Percentiles rank a stretch among this genome's conserved stretches.
Conservation (phyloP, 1,140 invertebrate species). For the Bombus waltoni region DNA sequence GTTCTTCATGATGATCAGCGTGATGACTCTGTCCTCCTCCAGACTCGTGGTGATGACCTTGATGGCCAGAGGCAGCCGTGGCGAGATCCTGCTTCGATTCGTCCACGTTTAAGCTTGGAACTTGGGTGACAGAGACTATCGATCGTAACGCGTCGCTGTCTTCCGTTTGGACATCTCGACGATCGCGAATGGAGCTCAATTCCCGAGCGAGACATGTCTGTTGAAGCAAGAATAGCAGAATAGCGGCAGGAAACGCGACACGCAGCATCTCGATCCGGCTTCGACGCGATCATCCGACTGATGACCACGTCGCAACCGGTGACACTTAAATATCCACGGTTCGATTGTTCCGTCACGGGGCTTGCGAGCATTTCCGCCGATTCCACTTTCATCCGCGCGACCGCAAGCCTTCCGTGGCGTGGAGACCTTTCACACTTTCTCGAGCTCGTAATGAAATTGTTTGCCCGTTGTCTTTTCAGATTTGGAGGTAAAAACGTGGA, state of each 20-base stretch:
- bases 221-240: slow-evolving; percentile 19
- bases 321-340: slow-evolving; percentile 67
- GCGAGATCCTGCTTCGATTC: slow-evolving; percentile 27
- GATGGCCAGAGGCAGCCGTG: slow-evolving; percentile 70
- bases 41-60: slow-evolving; percentile 84
- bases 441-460: slow-evolving; percentile 39
- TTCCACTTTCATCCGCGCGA: slow-evolving; percentile 60
- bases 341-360: slow-evolving; percentile 47
- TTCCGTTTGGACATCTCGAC: slow-evolving; percentile 11
- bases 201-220: slow-evolving; percentile 38
- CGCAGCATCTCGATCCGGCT: slow-evolving; percentile 52
- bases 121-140: not conserved
- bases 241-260: not conserved
- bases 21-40: slow-evolving; percentile 87
- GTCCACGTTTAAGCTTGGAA: not conserved
- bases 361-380: slow-evolving; percentile 41
- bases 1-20: slow-evolving; percentile 85
- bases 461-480: slow-evolving; percentile 4
- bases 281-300: slow-evolving; percentile 54
- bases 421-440: slow-evolving; percentile 59
- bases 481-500: not conserved
- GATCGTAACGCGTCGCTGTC: not conserved
- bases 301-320: slow-evolving; percentile 34
- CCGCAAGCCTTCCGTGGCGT: slow-evolving; percentile 45
- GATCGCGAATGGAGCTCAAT: not conserved